Evolutionary conservation across 2,797 vertebrate species (phyloP).

Genomic region (Clarias fuscus): DNA sequence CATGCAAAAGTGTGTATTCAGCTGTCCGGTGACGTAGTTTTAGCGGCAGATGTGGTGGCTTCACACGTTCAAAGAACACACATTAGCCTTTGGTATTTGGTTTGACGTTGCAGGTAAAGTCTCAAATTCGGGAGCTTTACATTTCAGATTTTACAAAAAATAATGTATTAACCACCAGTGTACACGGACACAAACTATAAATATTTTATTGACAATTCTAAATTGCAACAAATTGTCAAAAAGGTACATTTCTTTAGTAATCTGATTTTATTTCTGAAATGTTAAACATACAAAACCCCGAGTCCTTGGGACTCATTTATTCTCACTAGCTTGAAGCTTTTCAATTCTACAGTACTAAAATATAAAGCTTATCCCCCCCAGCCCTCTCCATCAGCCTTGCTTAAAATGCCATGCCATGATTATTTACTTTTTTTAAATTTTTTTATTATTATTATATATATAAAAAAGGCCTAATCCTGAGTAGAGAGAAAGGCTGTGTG

Average conservation of each 20-base stretch:
- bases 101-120: background rate
- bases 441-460: background rate
- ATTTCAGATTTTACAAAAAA: background rate
- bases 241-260: conserved; percentile 40
- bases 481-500: conserved; percentile 52
- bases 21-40: background rate
- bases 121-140: background rate
- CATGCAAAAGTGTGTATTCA: background rate
- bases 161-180: background rate
- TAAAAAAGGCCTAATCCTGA: conserved; percentile 58
- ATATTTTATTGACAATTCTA: conserved; percentile 58
- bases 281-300: conserved; percentile 56
- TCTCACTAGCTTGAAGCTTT: conserved; percentile 30
- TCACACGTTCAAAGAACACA: background rate
- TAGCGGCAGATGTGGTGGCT: background rate
- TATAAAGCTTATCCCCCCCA: conserved; percentile 25
- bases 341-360: conserved; percentile 57
- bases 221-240: conserved; percentile 41
- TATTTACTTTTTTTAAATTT: too few species aligned
- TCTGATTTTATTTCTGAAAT: conserved; percentile 64
- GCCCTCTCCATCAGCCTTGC: conserved; percentile 24
- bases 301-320: conserved; percentile 56
- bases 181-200: conserved; percentile 48
- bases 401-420: conserved; percentile 25
- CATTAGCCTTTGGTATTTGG: background rate